Conservation (phyloP, 2,113 vertebrate species). For the Peromyscus leucopus region DNA sequence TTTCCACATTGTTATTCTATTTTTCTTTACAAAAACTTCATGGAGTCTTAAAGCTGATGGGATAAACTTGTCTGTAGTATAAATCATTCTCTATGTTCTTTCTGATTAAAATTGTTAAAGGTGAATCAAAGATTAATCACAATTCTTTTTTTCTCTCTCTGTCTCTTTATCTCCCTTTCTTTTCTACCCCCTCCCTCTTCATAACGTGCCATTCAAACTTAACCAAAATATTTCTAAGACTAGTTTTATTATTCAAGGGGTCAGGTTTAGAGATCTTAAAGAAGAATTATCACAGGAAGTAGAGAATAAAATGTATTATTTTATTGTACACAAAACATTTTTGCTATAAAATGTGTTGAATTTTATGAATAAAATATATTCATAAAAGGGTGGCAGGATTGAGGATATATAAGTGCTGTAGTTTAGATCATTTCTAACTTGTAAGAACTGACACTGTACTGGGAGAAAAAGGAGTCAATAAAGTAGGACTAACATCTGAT, state of each 20-base stretch:
- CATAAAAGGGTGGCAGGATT: background rate
- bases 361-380: background rate
- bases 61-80: background rate
- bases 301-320: background rate
- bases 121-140: background rate
- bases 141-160: background rate
- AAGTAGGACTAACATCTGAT: background rate
- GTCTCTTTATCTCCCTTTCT: background rate
- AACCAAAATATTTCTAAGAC: background rate
- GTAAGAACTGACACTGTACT: background rate
- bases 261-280: background rate
- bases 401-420: background rate
- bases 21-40: background rate
- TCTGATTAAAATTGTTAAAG: background rate
- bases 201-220: background rate
- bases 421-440: background rate
- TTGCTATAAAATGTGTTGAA: conserved; percentile 37
- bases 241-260: background rate
- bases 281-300: background rate
- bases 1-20: background rate
- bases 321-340: background rate
- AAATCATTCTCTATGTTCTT: background rate
- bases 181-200: background rate
- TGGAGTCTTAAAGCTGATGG: background rate
- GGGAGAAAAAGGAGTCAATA: background rate